These are phyloP conservation scores for Quiscalus mexicanus DNA, from an alignment of 2,113 vertebrate species.

Conservation along the genomic window DNA sequence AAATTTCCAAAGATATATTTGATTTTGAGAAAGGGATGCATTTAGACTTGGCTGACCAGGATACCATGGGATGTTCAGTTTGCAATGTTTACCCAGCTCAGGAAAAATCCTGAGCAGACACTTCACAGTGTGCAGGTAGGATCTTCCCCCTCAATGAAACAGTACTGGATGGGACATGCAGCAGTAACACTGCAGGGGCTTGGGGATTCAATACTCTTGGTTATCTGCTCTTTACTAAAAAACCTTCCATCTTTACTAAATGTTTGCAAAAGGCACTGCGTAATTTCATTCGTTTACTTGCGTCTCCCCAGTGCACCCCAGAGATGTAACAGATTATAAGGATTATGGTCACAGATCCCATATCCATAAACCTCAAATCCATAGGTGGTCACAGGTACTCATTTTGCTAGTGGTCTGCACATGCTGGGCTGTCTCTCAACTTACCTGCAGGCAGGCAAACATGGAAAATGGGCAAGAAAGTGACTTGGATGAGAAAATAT, in stretches of 20 bases:
- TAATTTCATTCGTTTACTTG: background rate
- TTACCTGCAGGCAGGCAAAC: background rate
- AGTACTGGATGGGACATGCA: background rate
- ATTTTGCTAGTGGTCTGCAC: background rate
- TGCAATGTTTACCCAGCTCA: background rate
- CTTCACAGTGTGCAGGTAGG: background rate
- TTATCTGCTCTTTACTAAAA: background rate
- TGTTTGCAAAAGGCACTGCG: background rate
- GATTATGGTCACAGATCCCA: background rate
- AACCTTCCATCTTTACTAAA: background rate
- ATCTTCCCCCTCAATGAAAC: background rate
- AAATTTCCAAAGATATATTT: background rate
- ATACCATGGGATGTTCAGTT: background rate
- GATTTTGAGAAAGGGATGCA: background rate
- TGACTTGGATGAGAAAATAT: background rate
- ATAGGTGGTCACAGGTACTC: background rate
- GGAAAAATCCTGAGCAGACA: background rate
- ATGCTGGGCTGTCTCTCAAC: background rate
- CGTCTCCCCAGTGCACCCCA: background rate
- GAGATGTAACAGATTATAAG: background rate
- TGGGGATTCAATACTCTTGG: background rate
- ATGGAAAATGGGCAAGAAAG: background rate
- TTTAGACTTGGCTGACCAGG: background rate
- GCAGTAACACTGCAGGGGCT: rapidly evolving
- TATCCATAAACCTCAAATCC: background rate